Evolutionary conservation across 2,797 vertebrate genomes (phyloP), one percentile per base, ranked within the genome.

Genomic region (Potorous gilbertii): DNA sequence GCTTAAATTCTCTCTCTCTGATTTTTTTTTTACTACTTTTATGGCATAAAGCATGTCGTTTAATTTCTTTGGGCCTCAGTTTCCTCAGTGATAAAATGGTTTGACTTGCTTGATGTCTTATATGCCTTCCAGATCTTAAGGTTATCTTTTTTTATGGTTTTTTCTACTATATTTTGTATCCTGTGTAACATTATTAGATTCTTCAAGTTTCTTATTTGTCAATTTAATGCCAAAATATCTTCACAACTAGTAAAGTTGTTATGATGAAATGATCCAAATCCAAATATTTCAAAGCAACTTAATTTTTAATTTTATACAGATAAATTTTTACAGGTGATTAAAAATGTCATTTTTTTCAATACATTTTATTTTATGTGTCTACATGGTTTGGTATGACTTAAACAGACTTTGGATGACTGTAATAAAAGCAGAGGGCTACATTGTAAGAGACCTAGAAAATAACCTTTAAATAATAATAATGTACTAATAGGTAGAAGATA

Each of bases 241-340:
- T 66, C 14, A n/a, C 11, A 28, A 57, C 9, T 29, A 99, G 95
- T 99, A 90, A 40, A 97, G 46, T 34, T 91, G 21, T 46, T 66
- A 90, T 81, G 46, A 90, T 95, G 46, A 90, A 40, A 27, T 55
- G 12, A 46, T 34, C 4, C 6, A 92, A 87, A 55, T 66, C 11
- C 91, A 59, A 66, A 57, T 89, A 91, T 92, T 94, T 91, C 24
- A 50, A 96, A 89, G 12, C 31, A 21, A 57, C 57, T 93, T 91
- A 55, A 93, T 46, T 92, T 95, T 14, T 24, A 56, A n/a, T 21
- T 0, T 31, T 92, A 92, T 40, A 90, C 52, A 95, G 62, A 56
- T 50, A 29, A 94, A 90, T 56, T 56, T 40, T 16, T 52, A 52
- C 4, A 66, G 34, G 34, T 66, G 34, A n/a, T 66, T 34, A 66